Evolutionary conservation across 2,888 invertebrate species (phyloP).

Genomic region (Atherix ibis): DNA sequence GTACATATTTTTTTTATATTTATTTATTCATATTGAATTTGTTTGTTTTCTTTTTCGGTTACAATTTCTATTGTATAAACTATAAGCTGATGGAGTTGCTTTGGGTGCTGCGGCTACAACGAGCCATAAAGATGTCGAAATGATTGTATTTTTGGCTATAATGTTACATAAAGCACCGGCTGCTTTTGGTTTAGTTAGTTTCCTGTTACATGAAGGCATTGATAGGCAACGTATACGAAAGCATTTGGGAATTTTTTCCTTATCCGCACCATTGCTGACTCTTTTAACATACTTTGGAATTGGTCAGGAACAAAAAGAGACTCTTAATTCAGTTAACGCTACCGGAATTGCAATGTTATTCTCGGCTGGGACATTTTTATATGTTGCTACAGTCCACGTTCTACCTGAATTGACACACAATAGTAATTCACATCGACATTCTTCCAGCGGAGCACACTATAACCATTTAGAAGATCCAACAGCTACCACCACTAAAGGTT

Average conservation of each 20-base stretch:
- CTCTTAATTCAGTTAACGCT: conserved; percentile 73
- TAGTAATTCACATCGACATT: conserved; percentile 28
- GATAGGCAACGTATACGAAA: conserved; percentile 70
- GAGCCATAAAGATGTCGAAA: conserved; percentile 87
- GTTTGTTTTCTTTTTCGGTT: conserved; percentile 1
- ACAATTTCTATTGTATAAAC: not conserved
- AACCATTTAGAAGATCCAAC: conserved; percentile 18
- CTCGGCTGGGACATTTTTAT: conserved; percentile 96
- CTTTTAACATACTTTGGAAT: conserved; percentile 86
- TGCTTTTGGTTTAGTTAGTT: conserved; percentile 96
- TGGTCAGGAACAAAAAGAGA: conserved; percentile 84
- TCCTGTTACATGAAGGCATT: conserved; percentile 85
- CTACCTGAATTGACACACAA: conserved; percentile 77
- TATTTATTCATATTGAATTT: conserved; percentile 5
- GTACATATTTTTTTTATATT: too few relatives aligned
- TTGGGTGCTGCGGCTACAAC: conserved; percentile 97
- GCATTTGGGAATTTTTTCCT: conserved; percentile 82
- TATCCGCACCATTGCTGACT: conserved; percentile 81
- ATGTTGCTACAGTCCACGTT: conserved; percentile 97
- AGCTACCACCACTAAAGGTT: conserved; percentile 17
- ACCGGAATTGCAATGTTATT: conserved; percentile 97
- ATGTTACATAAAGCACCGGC: conserved; percentile 99
- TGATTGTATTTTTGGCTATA: conserved; percentile 95
- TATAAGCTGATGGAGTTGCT: conserved; percentile 86
- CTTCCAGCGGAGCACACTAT: conserved; percentile 15